Conservation (phyloP, 2,888 invertebrate species). For the Aromia moschata region DNA sequence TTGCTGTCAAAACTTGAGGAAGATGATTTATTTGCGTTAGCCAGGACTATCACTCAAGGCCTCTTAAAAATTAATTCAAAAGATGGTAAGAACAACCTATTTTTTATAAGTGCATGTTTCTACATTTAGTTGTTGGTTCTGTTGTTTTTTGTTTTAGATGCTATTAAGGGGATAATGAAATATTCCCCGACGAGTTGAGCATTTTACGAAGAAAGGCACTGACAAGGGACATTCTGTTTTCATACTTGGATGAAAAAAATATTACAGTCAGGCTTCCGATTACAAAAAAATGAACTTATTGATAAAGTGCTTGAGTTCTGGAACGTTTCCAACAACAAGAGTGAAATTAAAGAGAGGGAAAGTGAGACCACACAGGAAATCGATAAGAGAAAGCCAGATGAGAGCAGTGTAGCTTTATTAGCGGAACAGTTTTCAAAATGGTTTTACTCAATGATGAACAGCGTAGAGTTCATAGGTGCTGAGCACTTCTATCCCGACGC, state of each 20-base stretch:
- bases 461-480: slow-evolving; percentile 57
- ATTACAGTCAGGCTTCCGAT: slow-evolving; percentile 62
- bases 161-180: slow-evolving; percentile 64
- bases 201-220: slow-evolving; percentile 66
- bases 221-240: slow-evolving; percentile 66
- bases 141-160: slow-evolving; percentile 62
- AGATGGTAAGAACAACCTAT: slow-evolving; percentile 47
- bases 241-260: slow-evolving; percentile 65
- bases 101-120: neutral
- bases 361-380: slow-evolving; percentile 12
- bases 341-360: slow-evolving; percentile 2
- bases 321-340: slow-evolving; percentile 47
- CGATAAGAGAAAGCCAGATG: slow-evolving; percentile 4
- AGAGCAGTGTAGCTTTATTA: slow-evolving; percentile 60
- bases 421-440: slow-evolving; percentile 68
- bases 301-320: slow-evolving; percentile 63
- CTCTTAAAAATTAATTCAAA: slow-evolving; percentile 50
- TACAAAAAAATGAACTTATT: slow-evolving; percentile 66
- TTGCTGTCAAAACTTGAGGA: slow-evolving; percentile 47
- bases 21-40: slow-evolving; percentile 50
- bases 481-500: slow-evolving; percentile 69
- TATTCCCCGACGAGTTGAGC: slow-evolving; percentile 64
- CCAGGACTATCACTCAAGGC: slow-evolving; percentile 56
- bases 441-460: slow-evolving; percentile 67
- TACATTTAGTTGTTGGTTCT: neutral